A percentile compares a stretch with the other conserved stretches of the same genome.
These are phyloP conservation scores for Rhyacichthys aspro DNA, from an alignment of 2,797 vertebrate genomes.

Conservation along the genomic window DNA sequence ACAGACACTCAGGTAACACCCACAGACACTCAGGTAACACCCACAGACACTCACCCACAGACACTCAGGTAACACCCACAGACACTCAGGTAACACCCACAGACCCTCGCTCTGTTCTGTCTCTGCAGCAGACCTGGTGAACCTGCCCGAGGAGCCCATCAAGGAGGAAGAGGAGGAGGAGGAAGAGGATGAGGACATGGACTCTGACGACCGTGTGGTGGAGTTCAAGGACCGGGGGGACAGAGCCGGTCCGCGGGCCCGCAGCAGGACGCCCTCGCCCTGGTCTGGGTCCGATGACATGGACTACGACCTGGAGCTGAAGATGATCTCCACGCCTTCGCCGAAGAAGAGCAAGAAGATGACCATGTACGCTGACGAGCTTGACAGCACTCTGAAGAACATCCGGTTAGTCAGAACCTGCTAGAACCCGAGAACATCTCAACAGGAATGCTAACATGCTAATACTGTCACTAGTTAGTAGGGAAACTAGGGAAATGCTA, in stretches of 20 bases:
- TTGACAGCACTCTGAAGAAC: slow-evolving; percentile 90
- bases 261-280: slow-evolving; percentile 52
- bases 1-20: slow-evolving; percentile 89
- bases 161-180: slow-evolving; percentile 86
- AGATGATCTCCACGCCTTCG: slow-evolving; percentile 97
- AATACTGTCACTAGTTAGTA: no score
- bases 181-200: slow-evolving; percentile 92
- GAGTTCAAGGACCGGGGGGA: slow-evolving; percentile 85
- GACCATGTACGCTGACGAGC: slow-evolving; percentile 99
- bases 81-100: neutral
- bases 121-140: slow-evolving; percentile 86
- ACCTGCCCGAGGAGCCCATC: slow-evolving; percentile 93
- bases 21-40: neutral
- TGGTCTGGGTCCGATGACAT: slow-evolving; percentile 95
- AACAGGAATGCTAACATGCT: no score
- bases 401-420: slow-evolving; percentile 86
- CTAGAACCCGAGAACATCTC: no score
- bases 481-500: no score
- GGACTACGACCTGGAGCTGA: slow-evolving; percentile 98
- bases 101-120: neutral
- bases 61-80: slow-evolving; percentile 85
- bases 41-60: slow-evolving; percentile 82
- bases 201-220: slow-evolving; percentile 93
- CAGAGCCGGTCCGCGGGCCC: slow-evolving; percentile 70
- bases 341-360: slow-evolving; percentile 99